phyloP scores from a whole-genome alignment of 2,797 vertebrate genomes.

The Pseudochromis fuscus region DNA sequence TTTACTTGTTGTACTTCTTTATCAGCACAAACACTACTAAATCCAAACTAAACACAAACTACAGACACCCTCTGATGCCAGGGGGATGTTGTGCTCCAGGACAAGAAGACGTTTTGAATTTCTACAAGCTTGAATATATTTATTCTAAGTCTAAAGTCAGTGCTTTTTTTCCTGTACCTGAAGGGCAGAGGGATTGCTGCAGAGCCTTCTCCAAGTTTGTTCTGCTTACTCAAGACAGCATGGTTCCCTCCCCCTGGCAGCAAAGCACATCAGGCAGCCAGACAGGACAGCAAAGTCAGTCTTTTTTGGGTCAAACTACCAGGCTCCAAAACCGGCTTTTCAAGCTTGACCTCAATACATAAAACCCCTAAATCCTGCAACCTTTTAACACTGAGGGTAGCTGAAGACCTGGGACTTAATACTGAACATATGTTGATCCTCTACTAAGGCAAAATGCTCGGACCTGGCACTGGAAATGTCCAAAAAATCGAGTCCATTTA shows the following conservation, averaged over 20 bases:
- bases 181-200: neutral
- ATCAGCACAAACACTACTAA: neutral
- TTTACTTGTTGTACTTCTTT: slow-evolving; percentile 16
- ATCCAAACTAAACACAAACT: neutral
- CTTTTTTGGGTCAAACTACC: slow-evolving; percentile 62
- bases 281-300: slow-evolving; percentile 41
- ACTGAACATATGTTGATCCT: slow-evolving; percentile 70
- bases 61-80: slow-evolving; percentile 13
- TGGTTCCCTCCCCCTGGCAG: slow-evolving; percentile 22
- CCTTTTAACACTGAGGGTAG: slow-evolving; percentile 63
- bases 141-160: slow-evolving; percentile 24
- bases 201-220: slow-evolving; percentile 16
- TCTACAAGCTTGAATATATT: slow-evolving; percentile 31
- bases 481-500: slow-evolving; percentile 63
- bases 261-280: slow-evolving; percentile 37
- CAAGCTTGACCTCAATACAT: slow-evolving; percentile 76
- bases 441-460: slow-evolving; percentile 56
- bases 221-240: slow-evolving; percentile 9
- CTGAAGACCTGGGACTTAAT: slow-evolving; percentile 57
- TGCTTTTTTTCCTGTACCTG: slow-evolving; percentile 1
- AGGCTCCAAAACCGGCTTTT: slow-evolving; percentile 66
- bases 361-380: slow-evolving; percentile 69
- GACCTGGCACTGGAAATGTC: slow-evolving; percentile 50
- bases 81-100: neutral
- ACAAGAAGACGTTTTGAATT: slow-evolving; percentile 5